These are phyloP conservation scores for Stegophylla sp. DNA, from an alignment of 2,888 invertebrate species.

Conservation along the genomic window DNA sequence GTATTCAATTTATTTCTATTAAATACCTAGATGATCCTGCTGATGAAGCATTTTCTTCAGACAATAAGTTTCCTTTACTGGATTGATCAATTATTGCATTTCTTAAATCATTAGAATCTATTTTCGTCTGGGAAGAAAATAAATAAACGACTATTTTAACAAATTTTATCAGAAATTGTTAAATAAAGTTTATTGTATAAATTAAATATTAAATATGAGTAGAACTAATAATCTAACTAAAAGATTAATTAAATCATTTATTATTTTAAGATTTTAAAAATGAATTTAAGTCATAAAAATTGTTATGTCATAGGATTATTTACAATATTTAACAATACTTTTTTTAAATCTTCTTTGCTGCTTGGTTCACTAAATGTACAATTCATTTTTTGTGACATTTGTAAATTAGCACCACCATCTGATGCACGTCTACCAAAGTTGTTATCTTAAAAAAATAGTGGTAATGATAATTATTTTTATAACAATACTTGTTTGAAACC, in stretches of 20 bases:
- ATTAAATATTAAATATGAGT: no score
- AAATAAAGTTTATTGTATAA: no score
- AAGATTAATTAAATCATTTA: no score
- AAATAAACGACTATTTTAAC: no score
- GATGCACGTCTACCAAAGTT: constrained; percentile 90
- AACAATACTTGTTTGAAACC: not conserved
- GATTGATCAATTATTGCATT: constrained; percentile 52
- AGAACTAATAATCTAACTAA: no score
- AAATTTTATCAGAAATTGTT: no score
- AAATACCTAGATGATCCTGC: constrained; percentile 36
- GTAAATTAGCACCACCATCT: constrained; percentile 93
- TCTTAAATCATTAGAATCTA: constrained; percentile 44
- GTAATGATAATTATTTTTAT: not conserved
- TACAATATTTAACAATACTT: constrained; percentile 61
- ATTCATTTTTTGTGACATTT: constrained; percentile 69
- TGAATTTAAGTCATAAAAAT: no score
- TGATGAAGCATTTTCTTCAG: constrained; percentile 36
- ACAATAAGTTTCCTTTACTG: constrained; percentile 42
- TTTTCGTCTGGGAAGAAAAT: constrained; percentile 28
- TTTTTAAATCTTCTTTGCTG: constrained; percentile 69
- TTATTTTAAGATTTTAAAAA: no score
- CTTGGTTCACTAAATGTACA: constrained; percentile 70
- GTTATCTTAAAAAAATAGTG: constrained; percentile 60
- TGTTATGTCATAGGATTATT: constrained; percentile 14
- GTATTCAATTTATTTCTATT: not conserved